Percentiles rank a stretch among this genome's conserved stretches.
phyloP scores from a whole-genome alignment of 2,888 invertebrate genomes.

The Drosophila multiciliata region DNA sequence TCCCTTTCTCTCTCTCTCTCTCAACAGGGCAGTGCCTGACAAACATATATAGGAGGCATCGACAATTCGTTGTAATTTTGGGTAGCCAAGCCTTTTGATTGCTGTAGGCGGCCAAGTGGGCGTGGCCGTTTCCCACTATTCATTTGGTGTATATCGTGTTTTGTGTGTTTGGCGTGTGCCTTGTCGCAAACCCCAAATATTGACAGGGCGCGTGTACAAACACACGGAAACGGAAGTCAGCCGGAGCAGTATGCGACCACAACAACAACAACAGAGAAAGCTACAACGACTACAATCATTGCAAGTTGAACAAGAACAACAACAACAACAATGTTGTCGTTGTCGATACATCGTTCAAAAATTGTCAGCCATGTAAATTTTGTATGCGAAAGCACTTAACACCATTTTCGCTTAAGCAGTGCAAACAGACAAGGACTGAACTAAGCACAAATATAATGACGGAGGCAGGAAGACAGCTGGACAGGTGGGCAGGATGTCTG shows the following conservation, averaged over 20 bases:
- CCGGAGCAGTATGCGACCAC: slow-evolving; percentile 71
- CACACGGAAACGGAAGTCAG: slow-evolving; percentile 74
- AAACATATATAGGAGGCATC: slow-evolving; percentile 37
- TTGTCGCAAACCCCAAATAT: slow-evolving; percentile 74
- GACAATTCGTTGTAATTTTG: slow-evolving; percentile 48
- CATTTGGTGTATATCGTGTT: slow-evolving; percentile 25
- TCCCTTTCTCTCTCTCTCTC: not conserved
- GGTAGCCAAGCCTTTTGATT: slow-evolving; percentile 61
- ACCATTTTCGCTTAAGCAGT: slow-evolving; percentile 79
- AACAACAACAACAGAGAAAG: slow-evolving; percentile 37
- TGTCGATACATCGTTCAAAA: slow-evolving; percentile 76
- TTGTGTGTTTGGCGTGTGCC: slow-evolving; percentile 55
- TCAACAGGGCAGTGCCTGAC: not conserved
- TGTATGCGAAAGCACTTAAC: slow-evolving; percentile 81
- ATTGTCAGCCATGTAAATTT: slow-evolving; percentile 78
- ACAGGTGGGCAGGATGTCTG: slow-evolving; percentile 3
- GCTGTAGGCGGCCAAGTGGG: slow-evolving; percentile 37
- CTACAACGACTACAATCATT: slow-evolving; percentile 16
- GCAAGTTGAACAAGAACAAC: slow-evolving; percentile 50
- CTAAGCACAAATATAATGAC: slow-evolving; percentile 46
- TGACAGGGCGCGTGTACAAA: slow-evolving; percentile 76
- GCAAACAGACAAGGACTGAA: slow-evolving; percentile 64
- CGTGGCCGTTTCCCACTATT: slow-evolving; percentile 18
- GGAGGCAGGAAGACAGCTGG: slow-evolving; percentile 23
- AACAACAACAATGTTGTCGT: slow-evolving; percentile 22